Evolutionary conservation across 2,113 vertebrate genomes (phyloP).

Genomic region (Burhinus bistriatus): DNA sequence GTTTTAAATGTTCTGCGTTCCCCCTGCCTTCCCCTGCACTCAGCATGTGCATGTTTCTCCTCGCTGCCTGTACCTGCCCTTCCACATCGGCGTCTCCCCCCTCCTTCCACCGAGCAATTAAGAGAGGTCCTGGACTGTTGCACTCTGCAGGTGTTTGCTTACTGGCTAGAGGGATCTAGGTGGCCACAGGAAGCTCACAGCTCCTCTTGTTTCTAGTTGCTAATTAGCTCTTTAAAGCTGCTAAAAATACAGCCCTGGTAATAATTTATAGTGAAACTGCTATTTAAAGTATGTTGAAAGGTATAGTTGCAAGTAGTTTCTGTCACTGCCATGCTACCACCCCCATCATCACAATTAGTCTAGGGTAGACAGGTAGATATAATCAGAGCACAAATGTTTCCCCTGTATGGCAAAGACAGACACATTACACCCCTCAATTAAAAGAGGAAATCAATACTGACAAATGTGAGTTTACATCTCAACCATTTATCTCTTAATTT

Average conservation of each 20-base stretch:
- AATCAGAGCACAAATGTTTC: conserved; percentile 72
- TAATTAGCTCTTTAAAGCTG: conserved; percentile 39
- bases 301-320: conserved; percentile 37
- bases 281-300: conserved; percentile 71
- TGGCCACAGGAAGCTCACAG: background rate
- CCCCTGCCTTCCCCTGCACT: background rate
- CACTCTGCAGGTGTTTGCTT: conserved; percentile 34
- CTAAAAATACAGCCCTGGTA: conserved; percentile 38
- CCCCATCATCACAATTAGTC: conserved; percentile 53
- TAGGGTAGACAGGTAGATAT: conserved; percentile 61
- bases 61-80: background rate
- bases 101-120: background rate
- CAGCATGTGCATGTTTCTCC: background rate
- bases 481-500: conserved; percentile 71
- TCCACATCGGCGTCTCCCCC: background rate
- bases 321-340: conserved; percentile 38
- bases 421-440: conserved; percentile 71
- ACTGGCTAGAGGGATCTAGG: background rate
- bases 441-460: conserved; percentile 74
- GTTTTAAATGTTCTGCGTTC: background rate
- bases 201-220: conserved; percentile 28
- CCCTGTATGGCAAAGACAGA: conserved; percentile 56
- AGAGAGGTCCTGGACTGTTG: conserved; percentile 22
- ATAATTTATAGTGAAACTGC: conserved; percentile 55
- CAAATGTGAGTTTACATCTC: conserved; percentile 70